These are phyloP conservation scores for Bicyclus anynana DNA, from an alignment of 1,140 invertebrate species.

Conservation along the genomic window DNA sequence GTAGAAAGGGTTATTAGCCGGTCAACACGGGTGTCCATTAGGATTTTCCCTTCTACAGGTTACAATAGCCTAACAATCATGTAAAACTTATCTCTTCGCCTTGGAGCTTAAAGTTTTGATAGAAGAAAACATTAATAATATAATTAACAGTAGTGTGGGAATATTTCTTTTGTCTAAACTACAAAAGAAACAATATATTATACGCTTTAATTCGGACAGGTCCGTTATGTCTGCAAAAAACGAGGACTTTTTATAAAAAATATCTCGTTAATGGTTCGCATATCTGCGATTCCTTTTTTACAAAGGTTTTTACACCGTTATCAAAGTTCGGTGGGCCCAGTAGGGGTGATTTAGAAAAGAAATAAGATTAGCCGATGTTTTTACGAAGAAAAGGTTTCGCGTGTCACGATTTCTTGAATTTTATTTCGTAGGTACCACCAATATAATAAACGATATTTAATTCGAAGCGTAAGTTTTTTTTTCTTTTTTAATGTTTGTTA, in stretches of 20 bases:
- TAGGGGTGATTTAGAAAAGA: slow-evolving; percentile 37
- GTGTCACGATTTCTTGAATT: slow-evolving; percentile 6
- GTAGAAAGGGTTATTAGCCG: no score
- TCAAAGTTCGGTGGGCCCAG: slow-evolving; percentile 54
- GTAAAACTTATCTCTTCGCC: no score
- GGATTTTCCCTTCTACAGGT: no score
- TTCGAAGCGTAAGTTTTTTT: no score
- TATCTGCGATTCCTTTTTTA: slow-evolving; percentile 60
- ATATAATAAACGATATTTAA: no score
- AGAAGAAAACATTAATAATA: slow-evolving; percentile 9
- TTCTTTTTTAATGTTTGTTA: no score
- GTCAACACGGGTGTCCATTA: no score
- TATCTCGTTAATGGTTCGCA: slow-evolving; percentile 48
- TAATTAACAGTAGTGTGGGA: slow-evolving; percentile 33
- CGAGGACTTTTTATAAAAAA: slow-evolving; percentile 38
- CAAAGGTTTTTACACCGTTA: slow-evolving; percentile 31
- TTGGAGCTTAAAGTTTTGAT: no score
- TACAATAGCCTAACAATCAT: no score
- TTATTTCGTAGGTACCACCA: no score
- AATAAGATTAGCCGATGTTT: slow-evolving; percentile 25
- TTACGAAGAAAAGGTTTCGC: slow-evolving; percentile 4
- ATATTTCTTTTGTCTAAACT: slow-evolving; percentile 34
- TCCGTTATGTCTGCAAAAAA: slow-evolving; percentile 58
- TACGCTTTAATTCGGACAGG: slow-evolving; percentile 32
- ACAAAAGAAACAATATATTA: slow-evolving; percentile 36